Evolutionary conservation across 64 coral and sea anemone genomes (phyloP).

Genomic region (Dendrophyllia cribrosa): DNA sequence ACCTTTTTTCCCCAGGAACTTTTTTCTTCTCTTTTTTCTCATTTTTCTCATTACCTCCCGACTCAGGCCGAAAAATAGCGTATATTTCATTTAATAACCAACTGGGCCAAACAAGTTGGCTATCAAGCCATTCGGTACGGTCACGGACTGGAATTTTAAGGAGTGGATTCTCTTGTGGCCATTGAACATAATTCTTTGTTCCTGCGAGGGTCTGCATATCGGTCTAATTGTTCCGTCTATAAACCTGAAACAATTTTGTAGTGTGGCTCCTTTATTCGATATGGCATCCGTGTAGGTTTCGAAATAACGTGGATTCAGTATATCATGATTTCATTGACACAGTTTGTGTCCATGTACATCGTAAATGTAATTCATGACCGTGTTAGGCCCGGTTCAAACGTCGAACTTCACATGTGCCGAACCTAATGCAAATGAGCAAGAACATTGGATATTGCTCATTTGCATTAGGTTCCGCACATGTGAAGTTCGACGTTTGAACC

Average conservation of each 20-base stretch:
- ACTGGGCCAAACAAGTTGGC: constrained; percentile 30
- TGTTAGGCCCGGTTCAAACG: too few relatives aligned
- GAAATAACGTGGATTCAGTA: not conserved
- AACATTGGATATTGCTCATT: too few relatives aligned
- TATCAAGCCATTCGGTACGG: constrained; percentile 3
- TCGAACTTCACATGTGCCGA: too few relatives aligned
- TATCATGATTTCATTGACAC: constrained; percentile 15
- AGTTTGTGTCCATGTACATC: constrained; percentile 7
- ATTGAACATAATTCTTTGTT: constrained; percentile 21
- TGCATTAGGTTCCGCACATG: too few relatives aligned
- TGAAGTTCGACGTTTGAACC: too few relatives aligned
- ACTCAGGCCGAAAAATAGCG: too few relatives aligned
- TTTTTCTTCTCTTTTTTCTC: too few relatives aligned
- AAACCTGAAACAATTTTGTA: constrained; percentile 37
- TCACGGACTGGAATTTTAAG: constrained; percentile 19
- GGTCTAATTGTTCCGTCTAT: constrained; percentile 11
- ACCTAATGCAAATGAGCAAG: too few relatives aligned
- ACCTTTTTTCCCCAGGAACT: too few relatives aligned
- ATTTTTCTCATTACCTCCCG: too few relatives aligned
- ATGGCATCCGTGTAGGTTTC: constrained; percentile 34
- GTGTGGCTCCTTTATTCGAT: constrained; percentile 16
- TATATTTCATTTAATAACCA: too few relatives aligned
- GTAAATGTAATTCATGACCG: constrained; percentile 19
- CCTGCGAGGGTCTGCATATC: constrained; percentile 6
- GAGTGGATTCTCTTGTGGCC: constrained; percentile 31